A percentile compares a stretch with the other conserved stretches of the same genome.
phyloP scores from a whole-genome alignment of 1,140 invertebrate species.

The Amyelois transitella region DNA sequence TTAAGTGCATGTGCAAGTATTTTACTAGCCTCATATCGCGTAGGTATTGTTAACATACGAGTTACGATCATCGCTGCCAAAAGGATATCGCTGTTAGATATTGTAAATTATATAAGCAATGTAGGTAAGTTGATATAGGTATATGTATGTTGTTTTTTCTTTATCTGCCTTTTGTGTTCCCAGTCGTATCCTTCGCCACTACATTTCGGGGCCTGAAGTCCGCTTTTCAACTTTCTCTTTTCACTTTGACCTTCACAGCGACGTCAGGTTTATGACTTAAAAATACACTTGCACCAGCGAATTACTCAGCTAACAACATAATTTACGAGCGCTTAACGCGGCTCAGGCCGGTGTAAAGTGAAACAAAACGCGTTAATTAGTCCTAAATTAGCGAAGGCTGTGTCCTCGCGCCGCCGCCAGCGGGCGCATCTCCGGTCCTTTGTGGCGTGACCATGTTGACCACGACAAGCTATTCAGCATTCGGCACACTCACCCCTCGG shows the following conservation, averaged over 20 bases:
- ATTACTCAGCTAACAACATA: background rate
- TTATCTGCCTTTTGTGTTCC: too few species aligned
- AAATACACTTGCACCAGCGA: background rate
- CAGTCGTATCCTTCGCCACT: too few species aligned
- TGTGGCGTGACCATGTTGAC: conserved; percentile 63
- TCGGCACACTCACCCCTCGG: conserved; percentile 35
- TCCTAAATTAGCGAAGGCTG: conserved; percentile 33
- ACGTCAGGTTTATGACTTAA: too few species aligned
- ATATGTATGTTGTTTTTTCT: too few species aligned
- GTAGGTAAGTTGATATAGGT: too few species aligned
- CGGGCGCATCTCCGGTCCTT: conserved; percentile 59
- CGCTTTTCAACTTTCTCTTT: too few species aligned
- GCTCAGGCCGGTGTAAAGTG: background rate
- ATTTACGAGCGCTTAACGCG: background rate
- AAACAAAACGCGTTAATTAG: conserved; percentile 18
- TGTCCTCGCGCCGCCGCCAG: conserved; percentile 28
- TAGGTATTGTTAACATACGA: too few species aligned
- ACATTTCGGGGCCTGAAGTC: too few species aligned
- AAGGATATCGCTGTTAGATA: too few species aligned
- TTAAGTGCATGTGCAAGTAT: conserved; percentile 7
- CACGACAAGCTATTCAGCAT: conserved; percentile 64
- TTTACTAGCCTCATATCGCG: background rate
- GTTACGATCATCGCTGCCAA: too few species aligned
- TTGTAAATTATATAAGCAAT: too few species aligned
- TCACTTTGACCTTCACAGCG: too few species aligned